Evolutionary conservation across 2,888 invertebrate genomes (phyloP), one percentile per base, ranked within the genome.

Genomic region (Drosophila koepferae): DNA sequence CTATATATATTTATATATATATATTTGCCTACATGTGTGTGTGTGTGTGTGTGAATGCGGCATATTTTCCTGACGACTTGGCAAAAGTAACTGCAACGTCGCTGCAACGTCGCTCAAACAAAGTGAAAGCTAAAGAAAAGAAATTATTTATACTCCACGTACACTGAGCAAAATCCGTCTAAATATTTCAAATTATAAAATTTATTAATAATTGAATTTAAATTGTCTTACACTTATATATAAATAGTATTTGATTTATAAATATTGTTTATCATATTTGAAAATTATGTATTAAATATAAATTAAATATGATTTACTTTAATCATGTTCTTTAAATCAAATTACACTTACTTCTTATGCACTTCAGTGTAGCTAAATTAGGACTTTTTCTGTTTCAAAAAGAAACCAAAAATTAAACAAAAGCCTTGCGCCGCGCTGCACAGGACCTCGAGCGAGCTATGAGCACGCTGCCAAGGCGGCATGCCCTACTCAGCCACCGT

Each of bases 1-100:
- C 38, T 51, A 31, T 12, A 41, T 38, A 38, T 58, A 28, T 41
- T n/a, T 46, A 18, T 46, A 20, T 46, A 20, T 49, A 16, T 51
- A 38, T n/a, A 40, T 40, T 10, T n/a, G n/a, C 16, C 18, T 40
- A 23, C 5, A 23, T 41, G 7, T 40, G 36, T 72, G 60, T 63
- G 46, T 64, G 34, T 60, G 41, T 65, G 46, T 63, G 67, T 68
- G 70, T 86, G 75, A 83, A 81, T 82, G 90, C 88, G 89, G 75
- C 82, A 87, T 78, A 85, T 90, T 90, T 89, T 91, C 80, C 87
- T 81, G 90, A 76, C 88, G 87, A 91, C 90, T 91, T 91, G 89
- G 90, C 87, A 88, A 79, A 85, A 90, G 89, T 86, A 80, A 74
- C 79, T 80, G 80, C 80, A 80, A 61, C 64, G 61, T 61, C 58